Base-by-base conservation (phyloP, 2,797 vertebrate genomes). In the Tinamus major region DNA sequence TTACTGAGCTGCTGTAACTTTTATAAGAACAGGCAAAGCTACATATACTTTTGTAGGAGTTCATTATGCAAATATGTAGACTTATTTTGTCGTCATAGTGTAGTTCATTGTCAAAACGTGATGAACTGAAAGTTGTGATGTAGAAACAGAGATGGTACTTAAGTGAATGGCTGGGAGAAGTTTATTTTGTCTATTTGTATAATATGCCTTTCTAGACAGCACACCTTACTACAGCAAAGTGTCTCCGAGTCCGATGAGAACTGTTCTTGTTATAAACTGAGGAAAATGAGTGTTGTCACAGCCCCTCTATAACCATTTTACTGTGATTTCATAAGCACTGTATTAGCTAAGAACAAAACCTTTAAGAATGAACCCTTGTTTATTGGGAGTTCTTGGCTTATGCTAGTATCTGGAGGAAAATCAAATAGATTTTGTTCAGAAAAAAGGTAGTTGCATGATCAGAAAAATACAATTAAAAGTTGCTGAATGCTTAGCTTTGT, bases 231-330 rank as follows among this genome's bases (percentile, higher is more conserved):
- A 2, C 4, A 33, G 18, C 37, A 62, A 10, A 13, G 58, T 6
- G 74, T 31, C 55, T 48, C 58, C 1, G 4, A 33, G 37, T 23
- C 46, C 62, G 6, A 61, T 59, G 8, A 75, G 41, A 5, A 13
- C 41, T 27, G 44, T 10, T 6, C 23, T 63, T 76, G 37, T 85
- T 37, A 1, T 14, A 48, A 1, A 3, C 1, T 63, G 59, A 2
- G 35, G 80, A 13, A 74, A 6, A 0, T 2, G 16, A 6, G 51
- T 15, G 8, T 24, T 71, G 27, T 61, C 35, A 35, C 48, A 61
- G 8, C 13, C 35, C 53, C 18, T 62, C 39, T 31, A 0, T 56
- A 2, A 67, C 23, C 10, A 27, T 41, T 0, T 70, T 27, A 33
- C 59, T 84, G 42, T 9, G 3, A 58, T 71, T 90, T 64, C 3